Evolutionary conservation across 2,797 vertebrate species (phyloP), one percentile per base, ranked within the genome.

Genomic region (Parotocinclus haroldoi): DNA sequence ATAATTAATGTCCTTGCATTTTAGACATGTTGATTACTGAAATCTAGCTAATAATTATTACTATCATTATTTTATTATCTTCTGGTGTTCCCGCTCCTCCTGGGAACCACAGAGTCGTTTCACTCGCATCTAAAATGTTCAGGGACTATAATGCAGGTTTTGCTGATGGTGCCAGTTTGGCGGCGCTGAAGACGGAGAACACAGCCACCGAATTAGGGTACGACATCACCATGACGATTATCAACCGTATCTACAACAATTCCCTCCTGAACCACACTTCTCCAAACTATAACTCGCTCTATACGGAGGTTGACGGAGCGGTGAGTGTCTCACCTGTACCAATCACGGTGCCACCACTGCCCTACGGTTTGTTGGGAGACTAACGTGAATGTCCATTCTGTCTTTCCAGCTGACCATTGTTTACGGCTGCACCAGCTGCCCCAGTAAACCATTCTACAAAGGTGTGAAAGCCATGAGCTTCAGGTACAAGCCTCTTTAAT

Each of bases 211-310:
- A 11, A 1, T 14, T 40, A 3, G 6, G 14, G 0, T 82, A 60
- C 64, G 42, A 1, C 53, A 0, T 88, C 38, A 68, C 50, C n/a
- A 44, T 86, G 4, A 39, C 81, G 71, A 86, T 87, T 74, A 80
- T 62, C 70, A 88, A 88, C 66, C 77, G 54, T 14, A 1, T 42
- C 10, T 88, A 81, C 78, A 82, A 40, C 0, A 0, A 44, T 0
- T 68, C 70, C 0, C 74, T 88, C 42, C 18, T 52, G 10, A 13
- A 79, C 53, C 9, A 48, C 0, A 0, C 4, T 7, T 79, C 82
- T 1, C 19, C 7, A 0, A 45, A 79, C 39, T 84, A 79, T 63
- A 18, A 68, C 36, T 59, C 0, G 4, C 17, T 84, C 68, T 71
- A 66, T 12, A 1, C 9, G 1, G 78, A 87, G 62, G 77, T 86